phyloP scores from a whole-genome alignment of 2,113 vertebrate genomes.

The Naja naja region DNA sequence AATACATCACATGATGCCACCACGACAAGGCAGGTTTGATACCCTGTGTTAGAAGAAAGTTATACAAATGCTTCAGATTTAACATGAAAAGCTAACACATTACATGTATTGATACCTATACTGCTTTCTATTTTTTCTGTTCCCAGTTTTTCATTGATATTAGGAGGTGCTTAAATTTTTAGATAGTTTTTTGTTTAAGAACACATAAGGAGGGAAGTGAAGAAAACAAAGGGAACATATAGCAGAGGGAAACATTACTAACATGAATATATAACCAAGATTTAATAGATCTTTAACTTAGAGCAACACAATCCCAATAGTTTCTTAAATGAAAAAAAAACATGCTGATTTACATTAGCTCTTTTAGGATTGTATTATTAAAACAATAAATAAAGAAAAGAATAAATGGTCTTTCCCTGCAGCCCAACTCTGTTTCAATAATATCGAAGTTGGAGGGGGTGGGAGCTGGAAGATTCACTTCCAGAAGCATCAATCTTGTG shows the following conservation, averaged over 20 bases:
- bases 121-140: constrained; percentile 54
- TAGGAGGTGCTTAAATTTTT: constrained; percentile 50
- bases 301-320: neutral
- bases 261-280: constrained; percentile 44
- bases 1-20: too few relatives aligned
- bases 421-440: neutral
- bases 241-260: constrained; percentile 10
- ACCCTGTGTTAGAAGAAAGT: neutral
- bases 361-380: constrained; percentile 7
- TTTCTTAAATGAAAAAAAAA: constrained; percentile 33
- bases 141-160: constrained; percentile 57
- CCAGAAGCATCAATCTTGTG: neutral
- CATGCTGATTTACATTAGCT: constrained; percentile 35
- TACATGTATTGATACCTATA: constrained; percentile 45
- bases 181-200: constrained; percentile 38
- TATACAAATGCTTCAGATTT: constrained; percentile 38
- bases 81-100: constrained; percentile 38
- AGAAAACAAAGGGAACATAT: constrained; percentile 41
- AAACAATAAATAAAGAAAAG: neutral
- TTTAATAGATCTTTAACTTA: neutral
- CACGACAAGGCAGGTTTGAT: too few relatives aligned
- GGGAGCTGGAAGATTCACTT: neutral
- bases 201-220: constrained; percentile 16
- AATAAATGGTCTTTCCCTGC: neutral
- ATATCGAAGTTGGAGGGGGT: neutral